Percentiles rank a stretch among this genome's conserved stretches.
phyloP scores from a whole-genome alignment of 2,113 vertebrate genomes.

The Serinus canaria region DNA sequence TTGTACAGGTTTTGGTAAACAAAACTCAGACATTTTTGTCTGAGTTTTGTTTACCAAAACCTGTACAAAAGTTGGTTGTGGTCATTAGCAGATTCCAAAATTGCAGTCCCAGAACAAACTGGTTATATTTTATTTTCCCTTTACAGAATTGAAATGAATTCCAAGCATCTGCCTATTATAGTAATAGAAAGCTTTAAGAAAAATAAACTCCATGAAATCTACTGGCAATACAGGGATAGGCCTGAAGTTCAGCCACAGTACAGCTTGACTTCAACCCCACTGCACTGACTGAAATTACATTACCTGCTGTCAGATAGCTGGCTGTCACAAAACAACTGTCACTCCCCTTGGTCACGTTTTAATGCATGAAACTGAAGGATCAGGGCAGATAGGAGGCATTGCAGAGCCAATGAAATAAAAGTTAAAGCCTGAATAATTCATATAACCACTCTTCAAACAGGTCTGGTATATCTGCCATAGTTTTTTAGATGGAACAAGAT shows the following conservation, averaged over 20 bases:
- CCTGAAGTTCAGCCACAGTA: not conserved
- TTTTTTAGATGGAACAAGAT: not conserved
- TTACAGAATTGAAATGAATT: not conserved
- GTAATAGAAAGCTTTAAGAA: not conserved
- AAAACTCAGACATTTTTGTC: not conserved
- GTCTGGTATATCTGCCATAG: not conserved
- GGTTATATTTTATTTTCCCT: not conserved
- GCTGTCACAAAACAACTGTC: not conserved
- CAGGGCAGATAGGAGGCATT: not conserved
- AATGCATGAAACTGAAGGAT: not conserved
- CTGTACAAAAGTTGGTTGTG: not conserved
- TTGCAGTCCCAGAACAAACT: not conserved
- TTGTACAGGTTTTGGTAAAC: too few species aligned
- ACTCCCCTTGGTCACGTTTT: not conserved
- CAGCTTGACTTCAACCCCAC: not conserved
- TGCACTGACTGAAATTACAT: not conserved
- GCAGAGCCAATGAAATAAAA: not conserved
- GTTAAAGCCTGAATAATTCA: not conserved
- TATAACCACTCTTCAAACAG: not conserved
- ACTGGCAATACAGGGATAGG: not conserved
- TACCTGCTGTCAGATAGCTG: not conserved
- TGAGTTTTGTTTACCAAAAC: not conserved
- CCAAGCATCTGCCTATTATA: not conserved
- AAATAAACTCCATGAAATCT: not conserved
- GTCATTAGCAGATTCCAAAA: not conserved